Percentiles rank a stretch among this genome's conserved stretches.
Conservation (phyloP, 2,888 invertebrate species). For the Heliconius charithonia region DNA sequence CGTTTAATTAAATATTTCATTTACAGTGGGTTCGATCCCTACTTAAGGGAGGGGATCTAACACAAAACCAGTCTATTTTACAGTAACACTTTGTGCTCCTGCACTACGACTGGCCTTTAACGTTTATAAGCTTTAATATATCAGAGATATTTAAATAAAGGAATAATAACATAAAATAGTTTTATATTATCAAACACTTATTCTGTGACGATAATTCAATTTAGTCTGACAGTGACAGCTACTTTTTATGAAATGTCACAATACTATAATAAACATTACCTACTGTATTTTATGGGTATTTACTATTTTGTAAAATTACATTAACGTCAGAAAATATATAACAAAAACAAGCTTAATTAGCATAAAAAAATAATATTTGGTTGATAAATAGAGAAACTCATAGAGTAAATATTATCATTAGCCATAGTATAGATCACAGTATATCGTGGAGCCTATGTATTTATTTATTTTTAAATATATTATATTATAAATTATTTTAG, state of each 20-base stretch:
- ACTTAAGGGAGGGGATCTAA: too few relatives aligned
- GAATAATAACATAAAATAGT: neutral
- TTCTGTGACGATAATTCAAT: neutral
- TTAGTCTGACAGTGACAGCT: slow-evolving; percentile 9
- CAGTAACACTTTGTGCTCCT: too few relatives aligned
- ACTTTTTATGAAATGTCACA: neutral
- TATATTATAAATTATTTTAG: neutral
- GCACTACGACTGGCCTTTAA: too few relatives aligned
- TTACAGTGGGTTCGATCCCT: too few relatives aligned
- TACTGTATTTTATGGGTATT: neutral
- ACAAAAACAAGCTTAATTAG: neutral
- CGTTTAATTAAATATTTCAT: too few relatives aligned
- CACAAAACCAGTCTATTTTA: too few relatives aligned
- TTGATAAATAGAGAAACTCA: neutral
- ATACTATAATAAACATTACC: neutral
- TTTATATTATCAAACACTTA: neutral
- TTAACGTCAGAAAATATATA: neutral
- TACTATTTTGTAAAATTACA: neutral
- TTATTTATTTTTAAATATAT: neutral
- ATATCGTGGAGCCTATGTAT: neutral
- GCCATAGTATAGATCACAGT: neutral
- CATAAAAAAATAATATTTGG: neutral
- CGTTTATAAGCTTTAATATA: neutral
- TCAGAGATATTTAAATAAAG: neutral
- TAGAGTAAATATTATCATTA: neutral